Percentiles rank a stretch among this genome's conserved stretches.
Conservation (phyloP, 2,888 invertebrate genomes). For the Caenorhabditis sinica region DNA sequence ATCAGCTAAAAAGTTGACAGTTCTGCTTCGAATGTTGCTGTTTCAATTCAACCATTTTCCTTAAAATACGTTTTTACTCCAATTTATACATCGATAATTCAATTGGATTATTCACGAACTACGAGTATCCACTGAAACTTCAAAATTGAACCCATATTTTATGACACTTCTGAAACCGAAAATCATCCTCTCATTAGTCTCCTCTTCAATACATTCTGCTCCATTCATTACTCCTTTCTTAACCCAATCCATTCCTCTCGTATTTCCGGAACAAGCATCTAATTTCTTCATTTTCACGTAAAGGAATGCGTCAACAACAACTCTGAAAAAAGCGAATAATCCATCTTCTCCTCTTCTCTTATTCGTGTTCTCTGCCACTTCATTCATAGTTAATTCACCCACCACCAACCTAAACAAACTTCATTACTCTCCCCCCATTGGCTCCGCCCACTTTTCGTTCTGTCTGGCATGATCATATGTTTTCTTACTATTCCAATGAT, state of each 20-base stretch:
- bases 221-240: not conserved
- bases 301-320: not conserved
- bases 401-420: conserved; percentile 7
- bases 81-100: no score
- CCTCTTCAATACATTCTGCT: not conserved
- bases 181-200: not conserved
- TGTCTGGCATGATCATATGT: not conserved
- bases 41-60: no score
- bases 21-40: no score
- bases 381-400: conserved; percentile 14
- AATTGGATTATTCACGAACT: no score
- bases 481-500: not conserved
- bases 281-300: conserved; percentile 37
- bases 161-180: not conserved
- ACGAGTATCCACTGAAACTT: no score
- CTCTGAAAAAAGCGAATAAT: no score
- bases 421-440: not conserved
- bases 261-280: conserved; percentile 35
- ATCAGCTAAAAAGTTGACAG: no score
- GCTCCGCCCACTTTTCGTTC: conserved; percentile 19
- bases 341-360: no score
- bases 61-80: no score
- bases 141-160: no score
- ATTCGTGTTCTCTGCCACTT: not conserved
- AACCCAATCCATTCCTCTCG: conserved; percentile 10